Conservation (phyloP, 2,888 invertebrate species). For the Euclidia mi region DNA sequence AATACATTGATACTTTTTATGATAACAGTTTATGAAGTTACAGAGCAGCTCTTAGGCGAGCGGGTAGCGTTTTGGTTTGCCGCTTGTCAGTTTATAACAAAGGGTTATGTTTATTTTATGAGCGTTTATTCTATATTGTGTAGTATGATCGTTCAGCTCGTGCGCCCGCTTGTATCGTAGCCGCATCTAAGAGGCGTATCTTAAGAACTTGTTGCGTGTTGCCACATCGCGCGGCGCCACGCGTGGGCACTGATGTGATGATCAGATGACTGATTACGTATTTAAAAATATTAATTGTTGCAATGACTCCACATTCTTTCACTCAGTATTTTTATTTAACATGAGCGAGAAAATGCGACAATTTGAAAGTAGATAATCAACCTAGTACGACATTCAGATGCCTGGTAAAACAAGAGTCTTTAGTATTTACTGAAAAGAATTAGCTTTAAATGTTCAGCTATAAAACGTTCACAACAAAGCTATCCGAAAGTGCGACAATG, state of each 20-base stretch:
- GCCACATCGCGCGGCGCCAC: constrained; percentile 72
- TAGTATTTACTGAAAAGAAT: too few species aligned
- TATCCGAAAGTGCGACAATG: background rate
- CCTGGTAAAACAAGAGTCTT: constrained; percentile 10
- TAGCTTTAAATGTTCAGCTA: background rate
- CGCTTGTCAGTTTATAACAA: background rate
- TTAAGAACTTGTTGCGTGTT: constrained; percentile 51
- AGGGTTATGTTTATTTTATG: background rate
- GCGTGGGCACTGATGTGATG: constrained; percentile 81
- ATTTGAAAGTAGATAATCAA: constrained; percentile 32
- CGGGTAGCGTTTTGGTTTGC: constrained; percentile 12
- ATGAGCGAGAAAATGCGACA: constrained; percentile 46
- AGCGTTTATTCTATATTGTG: background rate
- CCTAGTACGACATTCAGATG: constrained; percentile 21
- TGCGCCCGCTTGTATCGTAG: constrained; percentile 45
- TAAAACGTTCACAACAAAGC: constrained; percentile 1
- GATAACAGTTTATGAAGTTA: constrained; percentile 48
- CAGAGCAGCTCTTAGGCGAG: constrained; percentile 3
- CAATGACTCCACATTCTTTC: constrained; percentile 71
- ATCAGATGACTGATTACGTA: constrained; percentile 86
- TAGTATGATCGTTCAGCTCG: constrained; percentile 15
- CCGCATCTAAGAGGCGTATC: constrained; percentile 44
- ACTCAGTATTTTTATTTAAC: constrained; percentile 70
- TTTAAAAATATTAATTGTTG: constrained; percentile 85
- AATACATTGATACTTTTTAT: constrained; percentile 56